Evolutionary conservation across 2,797 vertebrate genomes (phyloP).

Genomic region (Staurois parvus): DNA sequence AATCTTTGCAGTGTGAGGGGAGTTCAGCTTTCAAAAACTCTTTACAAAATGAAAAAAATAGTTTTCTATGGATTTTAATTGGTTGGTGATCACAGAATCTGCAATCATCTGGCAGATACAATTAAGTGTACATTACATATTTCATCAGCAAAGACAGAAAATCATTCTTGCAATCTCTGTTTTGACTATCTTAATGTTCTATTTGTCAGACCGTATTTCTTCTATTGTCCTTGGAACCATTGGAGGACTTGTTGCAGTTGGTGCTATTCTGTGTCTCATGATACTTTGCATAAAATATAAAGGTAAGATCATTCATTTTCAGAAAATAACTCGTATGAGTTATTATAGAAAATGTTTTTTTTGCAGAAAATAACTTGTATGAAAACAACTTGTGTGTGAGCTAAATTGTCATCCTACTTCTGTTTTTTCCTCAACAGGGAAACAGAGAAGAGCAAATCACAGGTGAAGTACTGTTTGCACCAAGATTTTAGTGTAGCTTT

Average conservation of each 20-base stretch:
- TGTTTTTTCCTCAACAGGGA: slow-evolving; percentile 43
- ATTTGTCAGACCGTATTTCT: slow-evolving; percentile 1
- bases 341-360: no score
- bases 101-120: neutral
- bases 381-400: no score
- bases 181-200: neutral
- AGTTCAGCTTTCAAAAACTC: no score
- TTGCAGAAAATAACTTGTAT: neutral
- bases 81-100: no score
- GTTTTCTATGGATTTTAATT: no score
- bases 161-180: neutral
- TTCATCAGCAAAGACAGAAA: neutral
- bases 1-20: no score
- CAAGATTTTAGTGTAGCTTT: no score
- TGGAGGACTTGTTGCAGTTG: slow-evolving; percentile 21
- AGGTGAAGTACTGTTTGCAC: slow-evolving; percentile 41
- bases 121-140: neutral
- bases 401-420: neutral
- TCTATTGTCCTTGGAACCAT: slow-evolving; percentile 12
- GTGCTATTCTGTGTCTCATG: neutral
- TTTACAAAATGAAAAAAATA: no score
- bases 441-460: neutral
- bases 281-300: slow-evolving; percentile 22
- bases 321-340: neutral
- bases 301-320: slow-evolving; percentile 48